These are phyloP conservation scores for Macropodus opercularis DNA, from an alignment of 2,797 vertebrate genomes.

Conservation along the genomic window DNA sequence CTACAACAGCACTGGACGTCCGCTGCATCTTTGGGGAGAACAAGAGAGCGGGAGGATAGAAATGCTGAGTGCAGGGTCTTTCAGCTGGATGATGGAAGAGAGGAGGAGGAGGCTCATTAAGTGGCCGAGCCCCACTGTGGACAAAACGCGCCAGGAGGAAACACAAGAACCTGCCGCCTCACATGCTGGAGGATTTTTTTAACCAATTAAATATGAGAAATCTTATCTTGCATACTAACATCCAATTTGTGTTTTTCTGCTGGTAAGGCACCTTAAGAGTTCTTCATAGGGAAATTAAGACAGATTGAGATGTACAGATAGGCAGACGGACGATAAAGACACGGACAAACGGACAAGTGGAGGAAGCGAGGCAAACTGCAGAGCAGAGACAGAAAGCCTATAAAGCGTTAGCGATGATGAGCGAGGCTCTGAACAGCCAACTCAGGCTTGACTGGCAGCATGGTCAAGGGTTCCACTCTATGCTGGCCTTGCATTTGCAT, in stretches of 20 bases:
- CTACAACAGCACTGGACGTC: constrained; percentile 77
- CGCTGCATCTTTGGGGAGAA: constrained; percentile 78
- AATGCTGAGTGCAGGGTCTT: constrained; percentile 80
- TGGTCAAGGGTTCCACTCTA: constrained; percentile 76
- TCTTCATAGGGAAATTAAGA: constrained; percentile 72
- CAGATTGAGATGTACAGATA: constrained; percentile 51
- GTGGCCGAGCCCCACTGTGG: constrained; percentile 73
- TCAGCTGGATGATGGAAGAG: constrained; percentile 79
- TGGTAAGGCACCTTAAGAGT: constrained; percentile 70
- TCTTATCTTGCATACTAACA: constrained; percentile 72
- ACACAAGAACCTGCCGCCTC: constrained; percentile 64
- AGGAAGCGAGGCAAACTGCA: constrained; percentile 15
- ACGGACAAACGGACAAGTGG: constrained; percentile 24
- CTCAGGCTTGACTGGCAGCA: constrained; percentile 73
- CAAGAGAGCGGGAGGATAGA: constrained; percentile 66
- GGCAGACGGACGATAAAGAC: constrained; percentile 28
- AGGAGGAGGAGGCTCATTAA: constrained; percentile 80
- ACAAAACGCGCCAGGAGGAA: constrained; percentile 71
- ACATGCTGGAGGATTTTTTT: constrained; percentile 52
- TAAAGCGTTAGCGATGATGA: constrained; percentile 47
- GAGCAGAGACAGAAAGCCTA: constrained; percentile 49
- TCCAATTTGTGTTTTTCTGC: constrained; percentile 77
- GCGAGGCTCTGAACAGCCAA: constrained; percentile 49
- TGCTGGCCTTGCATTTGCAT: constrained; percentile 81
- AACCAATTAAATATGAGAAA: constrained; percentile 84